Conservation (phyloP, 2,113 vertebrate species). For the Colaptes auratus region DNA sequence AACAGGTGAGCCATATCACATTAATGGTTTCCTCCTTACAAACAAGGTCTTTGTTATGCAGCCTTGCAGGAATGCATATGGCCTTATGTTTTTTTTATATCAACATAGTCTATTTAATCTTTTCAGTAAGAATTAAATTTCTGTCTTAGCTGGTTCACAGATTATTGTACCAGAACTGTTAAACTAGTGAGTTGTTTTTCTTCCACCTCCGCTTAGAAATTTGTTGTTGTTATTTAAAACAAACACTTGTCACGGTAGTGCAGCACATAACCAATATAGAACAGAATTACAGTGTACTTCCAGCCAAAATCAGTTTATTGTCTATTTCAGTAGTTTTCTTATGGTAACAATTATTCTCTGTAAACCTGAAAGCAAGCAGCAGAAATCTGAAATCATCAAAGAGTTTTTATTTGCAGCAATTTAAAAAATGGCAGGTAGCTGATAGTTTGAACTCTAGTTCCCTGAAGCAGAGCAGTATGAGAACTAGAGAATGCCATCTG, state of each 20-base stretch:
- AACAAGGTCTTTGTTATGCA: slow-evolving; percentile 9
- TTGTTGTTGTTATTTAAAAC: slow-evolving; percentile 78
- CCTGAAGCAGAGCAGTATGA: slow-evolving; percentile 73
- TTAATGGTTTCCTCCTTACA: background rate
- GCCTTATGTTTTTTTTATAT: slow-evolving; percentile 21
- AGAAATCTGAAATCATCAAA: slow-evolving; percentile 83
- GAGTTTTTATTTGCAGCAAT: slow-evolving; percentile 82
- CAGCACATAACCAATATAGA: slow-evolving; percentile 75
- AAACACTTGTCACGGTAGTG: slow-evolving; percentile 76
- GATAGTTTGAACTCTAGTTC: slow-evolving; percentile 80
- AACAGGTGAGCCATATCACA: background rate
- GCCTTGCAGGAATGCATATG: slow-evolving; percentile 33
- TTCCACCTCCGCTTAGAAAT: slow-evolving; percentile 41
- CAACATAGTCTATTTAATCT: slow-evolving; percentile 65
- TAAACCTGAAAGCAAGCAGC: slow-evolving; percentile 79
- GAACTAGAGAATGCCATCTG: slow-evolving; percentile 78
- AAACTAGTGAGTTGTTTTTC: slow-evolving; percentile 57
- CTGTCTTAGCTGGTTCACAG: slow-evolving; percentile 54
- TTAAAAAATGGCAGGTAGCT: slow-evolving; percentile 84
- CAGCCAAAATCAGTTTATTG: slow-evolving; percentile 83
- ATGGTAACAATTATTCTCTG: slow-evolving; percentile 82
- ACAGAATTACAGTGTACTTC: slow-evolving; percentile 82
- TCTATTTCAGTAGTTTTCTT: slow-evolving; percentile 82
- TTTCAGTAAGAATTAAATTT: slow-evolving; percentile 72
- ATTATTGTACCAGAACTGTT: slow-evolving; percentile 73